Conservation (phyloP, 1,140 invertebrate species). For the Solenopsis invicta region DNA sequence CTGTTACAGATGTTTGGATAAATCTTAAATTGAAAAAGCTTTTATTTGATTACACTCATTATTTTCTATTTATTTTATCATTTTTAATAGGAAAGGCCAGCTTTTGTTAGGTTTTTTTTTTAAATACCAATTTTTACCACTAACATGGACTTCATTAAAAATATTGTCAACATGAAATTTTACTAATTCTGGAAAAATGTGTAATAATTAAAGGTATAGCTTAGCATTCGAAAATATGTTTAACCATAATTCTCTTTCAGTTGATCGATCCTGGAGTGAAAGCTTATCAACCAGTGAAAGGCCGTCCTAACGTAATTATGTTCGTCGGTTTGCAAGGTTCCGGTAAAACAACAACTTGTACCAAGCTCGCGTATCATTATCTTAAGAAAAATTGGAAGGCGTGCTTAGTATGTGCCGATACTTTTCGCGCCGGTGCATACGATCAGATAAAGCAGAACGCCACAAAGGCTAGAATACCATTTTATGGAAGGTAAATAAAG, state of each 20-base stretch:
- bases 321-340: conserved; percentile 99
- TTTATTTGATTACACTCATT: no score
- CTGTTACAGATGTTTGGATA: no score
- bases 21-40: no score
- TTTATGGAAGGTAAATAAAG: conserved; percentile 96
- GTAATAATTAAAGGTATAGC: conserved; percentile 19
- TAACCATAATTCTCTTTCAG: conserved; percentile 85
- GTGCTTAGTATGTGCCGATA: conserved; percentile 99
- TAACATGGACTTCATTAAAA: no score
- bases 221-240: conserved; percentile 71
- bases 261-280: conserved; percentile 99
- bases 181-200: no score
- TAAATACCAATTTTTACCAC: no score
- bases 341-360: conserved; percentile 99
- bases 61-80: no score
- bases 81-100: no score
- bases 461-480: conserved; percentile 99
- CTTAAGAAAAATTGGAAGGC: conserved; percentile 99
- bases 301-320: conserved; percentile 99
- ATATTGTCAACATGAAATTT: no score
- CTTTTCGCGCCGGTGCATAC: conserved; percentile 99
- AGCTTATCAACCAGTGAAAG: conserved; percentile 98
- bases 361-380: conserved; percentile 99
- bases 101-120: no score
- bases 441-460: conserved; percentile 99